Evolutionary conservation across 2,888 invertebrate species (phyloP), one percentile per base, ranked within the genome.

Genomic region (Epistrophe grossulariae): DNA sequence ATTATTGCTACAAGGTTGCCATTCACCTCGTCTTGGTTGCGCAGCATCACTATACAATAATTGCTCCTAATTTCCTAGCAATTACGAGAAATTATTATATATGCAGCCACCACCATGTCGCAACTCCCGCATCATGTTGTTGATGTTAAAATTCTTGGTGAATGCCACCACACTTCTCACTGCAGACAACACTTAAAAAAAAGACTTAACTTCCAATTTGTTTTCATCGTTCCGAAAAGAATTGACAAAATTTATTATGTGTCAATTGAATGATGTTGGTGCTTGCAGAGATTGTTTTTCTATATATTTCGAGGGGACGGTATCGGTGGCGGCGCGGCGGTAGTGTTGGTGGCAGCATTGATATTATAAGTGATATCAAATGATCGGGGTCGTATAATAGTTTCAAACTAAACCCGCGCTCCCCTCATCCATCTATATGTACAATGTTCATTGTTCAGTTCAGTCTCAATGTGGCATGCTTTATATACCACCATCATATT

Each of bases 171-270:
- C 48, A 52, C 50, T 64, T 43, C 43, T 52, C 8, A 15, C 17
- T 8, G 24, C 17, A 68, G 38, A 38, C n/a, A 28, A 38, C n/a
- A 28, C 48, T 24, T 45, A n/a, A n/a, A n/a, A n/a, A n/a, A n/a
- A n/a, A n/a, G n/a, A n/a, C n/a, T n/a, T n/a, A n/a, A 64, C 50
- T 60, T 62, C 59, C 59, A 83, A 78, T 72, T 55, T 74, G 70
- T 59, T 68, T 60, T 40, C 7, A 45, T 43, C 70, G 45, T 60
- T 43, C 57, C 50, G 87, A 79, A 79, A 62, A 40, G 72, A 83
- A 87, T 87, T 87, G 87, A 87, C 87, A 87, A 74, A 87, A 79
- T 83, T 83, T 79, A 83, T 87, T 79, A 45, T 83, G 87, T 76
- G 87, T 87, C 87, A 87, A 87, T 87, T 87, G 87, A 87, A 52